Evolutionary conservation across 2,888 invertebrate genomes (phyloP).

Genomic region (Tricholauxania praeusta): DNA sequence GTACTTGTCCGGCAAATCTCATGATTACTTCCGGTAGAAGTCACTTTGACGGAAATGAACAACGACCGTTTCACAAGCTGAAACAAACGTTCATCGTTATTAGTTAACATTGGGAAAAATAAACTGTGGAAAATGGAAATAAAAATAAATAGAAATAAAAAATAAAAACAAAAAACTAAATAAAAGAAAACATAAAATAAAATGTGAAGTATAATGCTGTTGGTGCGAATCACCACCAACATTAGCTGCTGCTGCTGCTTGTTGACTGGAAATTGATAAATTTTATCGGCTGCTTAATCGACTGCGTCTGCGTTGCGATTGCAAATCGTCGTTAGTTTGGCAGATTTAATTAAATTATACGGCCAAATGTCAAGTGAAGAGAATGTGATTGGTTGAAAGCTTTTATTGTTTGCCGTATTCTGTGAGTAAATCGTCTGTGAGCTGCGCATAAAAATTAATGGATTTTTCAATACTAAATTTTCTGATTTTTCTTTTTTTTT

Average conservation of each 20-base stretch:
- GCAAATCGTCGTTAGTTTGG: background rate
- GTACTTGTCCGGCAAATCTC: slow-evolving; percentile 46
- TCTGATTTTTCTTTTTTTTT: too few species aligned
- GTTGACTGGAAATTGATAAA: slow-evolving; percentile 15
- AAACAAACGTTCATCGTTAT: slow-evolving; percentile 3
- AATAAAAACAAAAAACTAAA: background rate
- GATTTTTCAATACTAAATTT: too few species aligned
- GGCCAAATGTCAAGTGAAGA: background rate
- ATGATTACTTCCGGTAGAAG: slow-evolving; percentile 45
- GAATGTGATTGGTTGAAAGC: too few species aligned
- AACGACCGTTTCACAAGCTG: slow-evolving; percentile 32
- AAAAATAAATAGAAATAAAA: background rate
- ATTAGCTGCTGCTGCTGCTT: background rate
- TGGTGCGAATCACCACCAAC: background rate
- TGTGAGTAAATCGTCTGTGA: too few species aligned
- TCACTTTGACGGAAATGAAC: slow-evolving; percentile 43
- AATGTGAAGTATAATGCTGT: background rate
- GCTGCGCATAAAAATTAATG: too few species aligned
- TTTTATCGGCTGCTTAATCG: slow-evolving; percentile 12
- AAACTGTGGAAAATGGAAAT: too few species aligned
- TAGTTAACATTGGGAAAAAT: too few species aligned
- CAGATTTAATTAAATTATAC: slow-evolving; percentile 1
- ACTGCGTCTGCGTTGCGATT: background rate
- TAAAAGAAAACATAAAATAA: slow-evolving; percentile 10
- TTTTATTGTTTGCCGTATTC: too few species aligned